Base-by-base conservation (phyloP, 53 echinoderm and acorn worm species). In the Mesocentrotus franciscanus region DNA sequence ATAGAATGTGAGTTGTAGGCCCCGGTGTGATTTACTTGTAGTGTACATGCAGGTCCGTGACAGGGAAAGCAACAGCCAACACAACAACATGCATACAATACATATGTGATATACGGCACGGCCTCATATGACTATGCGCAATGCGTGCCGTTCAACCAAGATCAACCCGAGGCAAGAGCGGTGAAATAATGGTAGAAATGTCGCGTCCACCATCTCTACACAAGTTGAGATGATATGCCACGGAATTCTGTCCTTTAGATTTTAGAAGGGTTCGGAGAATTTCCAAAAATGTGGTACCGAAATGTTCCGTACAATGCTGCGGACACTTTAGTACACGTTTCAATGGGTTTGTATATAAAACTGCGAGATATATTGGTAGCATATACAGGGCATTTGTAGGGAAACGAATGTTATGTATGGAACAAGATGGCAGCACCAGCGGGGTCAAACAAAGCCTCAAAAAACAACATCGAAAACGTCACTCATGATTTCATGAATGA, bases 391-490 rank as follows among this genome's bases (percentile, higher is more conserved):
- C 87, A 93, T 95, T 95, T 68, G 96, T 92, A 95, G 95, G 96
- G 96, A 78, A 96, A 95, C 92, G 92, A 96, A 95, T 94, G 96
- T 61, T 94, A 66, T 91, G 91, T 95, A 95, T 94, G 97, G 94
- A 95, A 96, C 97, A 98, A 98, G 96, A 98, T 98, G 98, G 98
- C 98, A 97, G 98, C 95, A 96, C 78, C 90, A 92, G 96, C 97
- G 99, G 96, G 99, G 99, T 99, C 99, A 99, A 98, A 99, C 99
- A 99, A 99, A 99, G 99, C 99, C 99, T 96, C 95, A 97, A 98
- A 99, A 99, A 98, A 97, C 97, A 98, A 97, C 97, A 98, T 97
- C 97, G 95, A 97, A 99, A 99, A 96, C 96, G 97, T 96, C 96
- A 94, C 97, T 84, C 96, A 71, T 92, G 92, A 92, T 98, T 97